Conservation (phyloP, 2,888 invertebrate genomes). For the Macroteleia sp. region DNA sequence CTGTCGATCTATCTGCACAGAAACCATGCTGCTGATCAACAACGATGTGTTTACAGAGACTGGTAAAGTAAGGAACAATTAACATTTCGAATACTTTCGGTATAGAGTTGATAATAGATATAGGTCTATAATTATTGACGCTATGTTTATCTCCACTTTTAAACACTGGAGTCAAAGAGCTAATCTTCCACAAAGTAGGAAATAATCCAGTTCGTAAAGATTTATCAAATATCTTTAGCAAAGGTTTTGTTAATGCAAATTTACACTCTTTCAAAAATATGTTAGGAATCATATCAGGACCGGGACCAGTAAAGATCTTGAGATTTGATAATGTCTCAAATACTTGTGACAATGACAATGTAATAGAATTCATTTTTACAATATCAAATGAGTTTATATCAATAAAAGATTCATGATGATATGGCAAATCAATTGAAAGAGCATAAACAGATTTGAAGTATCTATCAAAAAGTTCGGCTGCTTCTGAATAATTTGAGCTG, state of each 20-base stretch:
- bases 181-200: not conserved
- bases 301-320: not conserved
- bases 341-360: not conserved
- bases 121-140: not conserved
- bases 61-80: not conserved
- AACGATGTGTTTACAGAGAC: no score
- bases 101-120: not conserved
- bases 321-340: not conserved
- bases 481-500: no score
- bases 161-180: not conserved
- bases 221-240: not conserved
- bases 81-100: not conserved
- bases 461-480: no score
- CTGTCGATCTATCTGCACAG: no score
- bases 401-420: no score
- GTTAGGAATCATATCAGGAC: not conserved
- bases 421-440: no score
- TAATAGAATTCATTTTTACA: not conserved
- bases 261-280: not conserved
- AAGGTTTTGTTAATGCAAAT: not conserved
- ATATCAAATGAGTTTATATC: not conserved
- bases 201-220: not conserved
- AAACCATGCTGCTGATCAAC: no score
- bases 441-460: no score
- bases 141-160: not conserved